These are phyloP conservation scores for Trichonephila clavipes DNA, from an alignment of 1,140 invertebrate genomes.

Conservation along the genomic window DNA sequence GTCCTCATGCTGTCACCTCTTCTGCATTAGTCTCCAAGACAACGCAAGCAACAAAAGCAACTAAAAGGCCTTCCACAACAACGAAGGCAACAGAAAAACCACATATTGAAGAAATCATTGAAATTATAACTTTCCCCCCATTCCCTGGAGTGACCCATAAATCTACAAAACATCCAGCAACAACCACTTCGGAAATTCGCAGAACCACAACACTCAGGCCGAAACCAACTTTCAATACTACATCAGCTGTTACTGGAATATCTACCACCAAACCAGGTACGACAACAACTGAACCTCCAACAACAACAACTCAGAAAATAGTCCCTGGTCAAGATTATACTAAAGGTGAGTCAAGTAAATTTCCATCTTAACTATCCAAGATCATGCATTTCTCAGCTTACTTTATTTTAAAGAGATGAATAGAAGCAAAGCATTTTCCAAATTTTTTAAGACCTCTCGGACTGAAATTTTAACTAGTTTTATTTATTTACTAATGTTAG, in stretches of 20 bases:
- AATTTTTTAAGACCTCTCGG: too few species aligned
- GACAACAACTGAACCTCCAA: not conserved
- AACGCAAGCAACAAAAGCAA: not conserved
- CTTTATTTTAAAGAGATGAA: too few species aligned
- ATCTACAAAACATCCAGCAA: not conserved
- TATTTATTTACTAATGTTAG: too few species aligned
- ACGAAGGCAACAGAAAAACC: not conserved
- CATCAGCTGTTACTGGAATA: not conserved
- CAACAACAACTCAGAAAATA: conserved; percentile 58
- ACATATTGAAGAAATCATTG: not conserved
- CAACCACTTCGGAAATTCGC: not conserved
- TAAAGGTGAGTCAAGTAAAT: conserved; percentile 43
- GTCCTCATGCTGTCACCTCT: not conserved
- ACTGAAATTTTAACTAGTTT: too few species aligned
- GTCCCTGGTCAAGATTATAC: conserved; percentile 48
- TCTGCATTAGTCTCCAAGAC: not conserved
- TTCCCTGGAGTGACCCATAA: conserved; percentile 49
- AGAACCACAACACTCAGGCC: conserved; percentile 27
- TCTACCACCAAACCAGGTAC: not conserved
- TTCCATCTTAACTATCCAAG: not conserved
- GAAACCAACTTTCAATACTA: not conserved
- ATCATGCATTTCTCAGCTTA: too few species aligned
- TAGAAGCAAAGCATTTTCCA: too few species aligned
- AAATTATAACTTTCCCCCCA: conserved; percentile 66
- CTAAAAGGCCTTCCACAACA: not conserved